Percentiles rank a stretch among this genome's conserved stretches.
Evolutionary conservation across 30 jellyfish, hydroid and myxozoan species (phyloP).

Genomic region (Turritopsis rubra): DNA sequence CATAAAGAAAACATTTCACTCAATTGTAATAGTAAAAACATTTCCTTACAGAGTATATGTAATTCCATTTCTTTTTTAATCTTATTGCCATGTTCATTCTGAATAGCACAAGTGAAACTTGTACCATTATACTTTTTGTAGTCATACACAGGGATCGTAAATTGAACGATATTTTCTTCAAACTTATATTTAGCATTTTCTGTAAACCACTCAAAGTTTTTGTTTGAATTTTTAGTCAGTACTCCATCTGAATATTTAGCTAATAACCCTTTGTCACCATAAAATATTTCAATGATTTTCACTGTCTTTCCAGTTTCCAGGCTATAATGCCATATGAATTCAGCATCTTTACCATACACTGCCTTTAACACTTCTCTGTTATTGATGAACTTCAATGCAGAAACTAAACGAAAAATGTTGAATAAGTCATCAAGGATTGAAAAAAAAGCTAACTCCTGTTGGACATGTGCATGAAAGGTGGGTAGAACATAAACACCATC

Average conservation of each 20-base stretch:
- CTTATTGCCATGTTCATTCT: background rate
- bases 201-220: background rate
- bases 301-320: background rate
- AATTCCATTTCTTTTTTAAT: background rate
- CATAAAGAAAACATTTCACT: background rate
- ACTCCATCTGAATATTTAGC: background rate
- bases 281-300: background rate
- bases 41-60: background rate
- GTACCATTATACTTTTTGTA: background rate
- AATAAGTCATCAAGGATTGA: background rate
- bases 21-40: too few species aligned
- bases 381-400: background rate
- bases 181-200: background rate
- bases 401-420: background rate
- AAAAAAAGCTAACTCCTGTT: too few species aligned
- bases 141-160: background rate
- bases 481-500: too few species aligned
- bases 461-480: too few species aligned
- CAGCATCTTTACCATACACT: background rate
- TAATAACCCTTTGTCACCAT: background rate
- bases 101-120: background rate
- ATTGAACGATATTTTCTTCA: background rate
- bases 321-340: background rate
- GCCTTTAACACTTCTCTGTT: background rate
- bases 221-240: background rate